These are phyloP conservation scores for Tachuris rubrigastra DNA, from an alignment of 2,113 vertebrate genomes.

Conservation along the genomic window DNA sequence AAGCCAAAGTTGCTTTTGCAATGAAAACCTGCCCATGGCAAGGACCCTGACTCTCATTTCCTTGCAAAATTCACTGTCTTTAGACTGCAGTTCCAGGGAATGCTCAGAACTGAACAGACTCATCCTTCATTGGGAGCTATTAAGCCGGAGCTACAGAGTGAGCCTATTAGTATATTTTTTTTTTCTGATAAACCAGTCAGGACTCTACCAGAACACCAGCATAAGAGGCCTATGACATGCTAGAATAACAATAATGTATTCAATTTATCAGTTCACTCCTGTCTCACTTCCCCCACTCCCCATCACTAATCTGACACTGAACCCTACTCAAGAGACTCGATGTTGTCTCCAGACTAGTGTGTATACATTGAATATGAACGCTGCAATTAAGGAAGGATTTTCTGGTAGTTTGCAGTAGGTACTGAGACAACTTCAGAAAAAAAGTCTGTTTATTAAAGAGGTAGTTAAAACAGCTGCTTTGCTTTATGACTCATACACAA, in stretches of 20 bases:
- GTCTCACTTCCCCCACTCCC: not conserved
- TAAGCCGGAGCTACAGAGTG: not conserved
- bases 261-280: not conserved
- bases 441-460: not conserved
- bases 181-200: not conserved
- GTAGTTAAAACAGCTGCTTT: not conserved
- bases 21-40: not conserved
- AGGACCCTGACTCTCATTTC: not conserved
- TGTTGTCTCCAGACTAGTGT: not conserved
- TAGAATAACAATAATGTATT: not conserved
- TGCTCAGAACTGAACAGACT: not conserved
- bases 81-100: not conserved
- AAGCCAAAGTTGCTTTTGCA: not conserved
- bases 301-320: not conserved
- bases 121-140: not conserved
- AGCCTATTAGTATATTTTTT: not conserved
- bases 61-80: not conserved
- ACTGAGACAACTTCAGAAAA: not conserved
- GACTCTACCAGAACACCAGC: not conserved
- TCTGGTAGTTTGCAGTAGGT: not conserved
- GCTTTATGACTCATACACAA: not conserved
- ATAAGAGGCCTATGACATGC: not conserved
- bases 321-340: not conserved
- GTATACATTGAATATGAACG: not conserved
- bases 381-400: conserved; percentile 13